Evolutionary conservation across 2,888 invertebrate genomes (phyloP), one percentile per base, ranked within the genome.

Genomic region (Scaptomyza cyrtandrae): DNA sequence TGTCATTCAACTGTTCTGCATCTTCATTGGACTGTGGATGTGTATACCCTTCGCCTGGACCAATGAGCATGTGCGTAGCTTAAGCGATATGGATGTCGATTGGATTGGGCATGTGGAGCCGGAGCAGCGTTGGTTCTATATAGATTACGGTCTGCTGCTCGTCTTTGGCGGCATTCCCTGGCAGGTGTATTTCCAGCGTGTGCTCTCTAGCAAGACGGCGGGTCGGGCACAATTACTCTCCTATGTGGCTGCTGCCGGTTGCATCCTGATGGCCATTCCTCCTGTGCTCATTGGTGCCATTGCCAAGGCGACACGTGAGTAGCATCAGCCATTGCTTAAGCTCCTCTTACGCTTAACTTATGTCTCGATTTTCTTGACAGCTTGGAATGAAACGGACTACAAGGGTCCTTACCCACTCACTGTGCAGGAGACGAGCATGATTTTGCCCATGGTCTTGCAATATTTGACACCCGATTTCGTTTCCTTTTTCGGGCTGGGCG

Each of bases 181-280:
- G 98, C 98, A 98, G 95, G 99, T 99, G 33, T 99, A 99, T 92
- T 99, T 99, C 93, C 99, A 99, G 94, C 94, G 99, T 44, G 99
- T 99, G 55, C 93, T 99, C 86, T 99, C 99, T 69, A 98, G 98
- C 89, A 98, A 98, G 93, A 97, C 98, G 0, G 98, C 99, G 0
- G 95, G 95, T 7, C 95, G 98, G 58, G 99, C 99, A 44, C 98
- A 99, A 93, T 92, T 98, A 57, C 93, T 99, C 80, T 99, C 98
- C 29, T 99, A 97, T 93, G 97, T 99, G 54, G 99, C 99, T 0
- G 99, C 99, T 7, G 93, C 96, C 71, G 99, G 99, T 19, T 99
- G 99, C 93, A 95, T 99, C 87, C 93, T 99, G 88, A 98, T 99
- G 98, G 98, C 99, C 50, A 96, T 99, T 83, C 99, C 99, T 37